A percentile compares a stretch with the other conserved stretches of the same genome.
Evolutionary conservation across 1,140 invertebrate species (phyloP).

Genomic region (Drosophila sp.): DNA sequence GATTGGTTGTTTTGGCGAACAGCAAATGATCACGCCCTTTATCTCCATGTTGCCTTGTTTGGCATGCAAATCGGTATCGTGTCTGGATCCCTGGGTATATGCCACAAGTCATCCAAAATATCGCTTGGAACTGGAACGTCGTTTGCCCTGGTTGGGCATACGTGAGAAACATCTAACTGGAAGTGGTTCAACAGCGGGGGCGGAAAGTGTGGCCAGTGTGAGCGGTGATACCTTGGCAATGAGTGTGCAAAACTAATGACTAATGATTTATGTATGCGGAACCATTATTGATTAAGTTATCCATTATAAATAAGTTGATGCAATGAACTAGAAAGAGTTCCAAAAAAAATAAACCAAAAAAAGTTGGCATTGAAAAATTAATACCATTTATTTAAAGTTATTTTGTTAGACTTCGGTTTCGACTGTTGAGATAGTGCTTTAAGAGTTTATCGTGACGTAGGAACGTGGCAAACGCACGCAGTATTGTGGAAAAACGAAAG

Average conservation of each 20-base stretch:
- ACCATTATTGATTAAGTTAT: slow-evolving; percentile 4
- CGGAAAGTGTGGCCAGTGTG: slow-evolving; percentile 67
- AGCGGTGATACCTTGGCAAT: slow-evolving; percentile 68
- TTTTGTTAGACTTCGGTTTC: too few species aligned
- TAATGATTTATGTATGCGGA: background rate
- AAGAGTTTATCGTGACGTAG: too few species aligned
- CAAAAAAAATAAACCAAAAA: slow-evolving; percentile 72
- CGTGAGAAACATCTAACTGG: slow-evolving; percentile 82
- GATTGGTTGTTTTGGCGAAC: slow-evolving; percentile 89
- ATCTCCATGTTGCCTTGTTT: slow-evolving; percentile 89
- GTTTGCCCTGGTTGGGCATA: slow-evolving; percentile 89
- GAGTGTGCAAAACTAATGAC: slow-evolving; percentile 65
- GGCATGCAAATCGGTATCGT: slow-evolving; percentile 89
- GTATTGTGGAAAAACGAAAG: too few species aligned
- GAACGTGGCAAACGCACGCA: too few species aligned
- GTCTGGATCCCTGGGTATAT: slow-evolving; percentile 91
- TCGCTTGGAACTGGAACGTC: slow-evolving; percentile 87
- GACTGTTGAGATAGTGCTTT: too few species aligned
- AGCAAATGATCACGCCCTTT: slow-evolving; percentile 87
- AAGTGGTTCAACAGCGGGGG: slow-evolving; percentile 35
- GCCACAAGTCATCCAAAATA: slow-evolving; percentile 92
- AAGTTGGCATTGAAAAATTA: slow-evolving; percentile 67
- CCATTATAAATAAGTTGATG: slow-evolving; percentile 34
- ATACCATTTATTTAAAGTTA: background rate
- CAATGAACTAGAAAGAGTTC: slow-evolving; percentile 76